Evolutionary conservation across 2,797 vertebrate genomes (phyloP), one percentile per base, ranked within the genome.

Genomic region (Monodelphis domestica): DNA sequence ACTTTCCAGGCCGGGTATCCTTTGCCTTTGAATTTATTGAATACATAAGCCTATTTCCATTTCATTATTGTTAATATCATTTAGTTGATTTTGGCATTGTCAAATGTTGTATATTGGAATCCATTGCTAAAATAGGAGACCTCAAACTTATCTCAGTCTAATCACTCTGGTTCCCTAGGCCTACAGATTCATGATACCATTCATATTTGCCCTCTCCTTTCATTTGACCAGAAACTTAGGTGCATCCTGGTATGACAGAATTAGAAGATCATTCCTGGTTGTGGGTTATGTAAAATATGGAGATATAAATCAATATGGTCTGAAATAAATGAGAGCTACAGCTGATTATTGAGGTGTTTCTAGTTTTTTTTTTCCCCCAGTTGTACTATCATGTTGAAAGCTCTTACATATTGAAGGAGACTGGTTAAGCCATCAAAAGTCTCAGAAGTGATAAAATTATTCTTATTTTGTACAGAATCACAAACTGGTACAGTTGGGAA

Each of bases 261-360:
- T 51, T 54, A 54, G 4, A 10, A 89, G 3, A 0, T 12, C 4
- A 11, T 26, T 24, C 2, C 59, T 2, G 0, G 0, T 52, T 54
- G 45, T 54, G 57, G 28, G 50, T 30, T 28, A 12, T 59, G 12
- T 28, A 78, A n/a, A 45, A 78, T 78, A 24, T 78, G 21, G 15
- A 6, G 56, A 26, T 12, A 2, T 30, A 45, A 70, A 4, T 38
- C 55, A 3, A 54, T 24, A 45, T 78, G 7, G 38, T 78, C 11
- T 45, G 29, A 38, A n/a, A 55, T 26, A 57, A 15, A 51, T 5
- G 3, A 3, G 0, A 6, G 4, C 30, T 10, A 7, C 0, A 6
- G 38, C 3, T 3, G 51, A 55, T 78, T 45, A 9, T 0, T 0
- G 6, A 54, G 51, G 17, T 51, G 26, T 54, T 91, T 53, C 84